A percentile compares a stretch with the other conserved stretches of the same genome.
These are phyloP conservation scores for Poicephalus gulielmi DNA, from an alignment of 2,113 vertebrate species.

Conservation along the genomic window DNA sequence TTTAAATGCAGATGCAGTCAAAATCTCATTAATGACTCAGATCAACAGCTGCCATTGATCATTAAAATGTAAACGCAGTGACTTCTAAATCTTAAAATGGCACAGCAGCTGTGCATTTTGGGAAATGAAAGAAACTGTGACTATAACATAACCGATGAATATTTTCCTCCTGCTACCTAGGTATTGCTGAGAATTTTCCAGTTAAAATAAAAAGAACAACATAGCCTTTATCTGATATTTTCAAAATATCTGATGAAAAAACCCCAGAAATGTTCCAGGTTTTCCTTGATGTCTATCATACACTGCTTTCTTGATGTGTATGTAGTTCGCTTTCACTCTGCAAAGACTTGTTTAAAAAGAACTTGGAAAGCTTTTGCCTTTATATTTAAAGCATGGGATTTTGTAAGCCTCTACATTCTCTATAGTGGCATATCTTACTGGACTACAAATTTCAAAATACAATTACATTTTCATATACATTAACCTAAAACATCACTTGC, in stretches of 20 bases:
- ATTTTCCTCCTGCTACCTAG: background rate
- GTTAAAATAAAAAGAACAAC: constrained; percentile 10
- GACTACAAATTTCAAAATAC: background rate
- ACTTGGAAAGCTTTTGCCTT: background rate
- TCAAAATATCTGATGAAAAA: background rate
- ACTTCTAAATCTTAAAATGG: constrained; percentile 46
- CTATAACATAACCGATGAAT: background rate
- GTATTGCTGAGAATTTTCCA: background rate
- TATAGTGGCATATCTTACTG: background rate
- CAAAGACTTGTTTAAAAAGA: background rate
- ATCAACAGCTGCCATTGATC: constrained; percentile 52
- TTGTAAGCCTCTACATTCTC: background rate
- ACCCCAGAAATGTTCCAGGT: background rate
- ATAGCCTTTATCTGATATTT: constrained; percentile 6
- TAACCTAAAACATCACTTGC: background rate
- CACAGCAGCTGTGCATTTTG: constrained; percentile 8
- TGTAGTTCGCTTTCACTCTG: background rate
- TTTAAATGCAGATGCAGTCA: constrained; percentile 39
- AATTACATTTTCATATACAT: background rate
- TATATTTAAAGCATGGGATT: background rate
- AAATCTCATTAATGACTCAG: constrained; percentile 54
- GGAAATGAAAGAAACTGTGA: constrained; percentile 6
- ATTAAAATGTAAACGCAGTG: constrained; percentile 24
- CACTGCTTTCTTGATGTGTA: background rate
- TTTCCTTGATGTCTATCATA: background rate